phyloP scores from a whole-genome alignment of 1,140 invertebrate genomes.

The Neodiprion fabricii region DNA sequence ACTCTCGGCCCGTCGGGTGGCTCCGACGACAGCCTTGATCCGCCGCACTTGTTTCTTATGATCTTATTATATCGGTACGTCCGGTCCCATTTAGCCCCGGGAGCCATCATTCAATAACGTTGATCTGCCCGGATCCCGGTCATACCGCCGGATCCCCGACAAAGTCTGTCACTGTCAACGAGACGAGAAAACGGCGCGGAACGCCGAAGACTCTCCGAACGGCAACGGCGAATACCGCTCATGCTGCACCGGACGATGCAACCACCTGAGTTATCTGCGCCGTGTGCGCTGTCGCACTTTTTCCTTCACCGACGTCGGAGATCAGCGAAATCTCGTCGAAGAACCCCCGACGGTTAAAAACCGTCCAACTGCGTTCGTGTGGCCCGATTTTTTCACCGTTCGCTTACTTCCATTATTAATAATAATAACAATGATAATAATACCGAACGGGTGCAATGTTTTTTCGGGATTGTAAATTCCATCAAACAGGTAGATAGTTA shows the following conservation, averaged over 20 bases:
- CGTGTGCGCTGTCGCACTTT: no score
- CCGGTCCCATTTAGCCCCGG: conserved; percentile 59
- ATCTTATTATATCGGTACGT: conserved; percentile 51
- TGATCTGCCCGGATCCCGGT: conserved; percentile 45
- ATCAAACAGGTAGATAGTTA: not conserved
- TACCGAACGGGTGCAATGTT: no score
- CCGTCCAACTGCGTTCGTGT: no score
- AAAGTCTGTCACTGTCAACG: conserved; percentile 5
- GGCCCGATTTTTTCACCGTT: conserved; percentile 3
- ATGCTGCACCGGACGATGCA: no score
- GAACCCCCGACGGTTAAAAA: no score
- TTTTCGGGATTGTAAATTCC: no score
- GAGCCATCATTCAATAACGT: conserved; percentile 62
- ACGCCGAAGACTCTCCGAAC: not conserved
- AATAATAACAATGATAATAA: no score
- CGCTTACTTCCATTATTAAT: not conserved
- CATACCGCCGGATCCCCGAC: conserved; percentile 29
- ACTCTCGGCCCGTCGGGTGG: conserved; percentile 23
- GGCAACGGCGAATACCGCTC: not conserved
- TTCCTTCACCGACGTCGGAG: no score
- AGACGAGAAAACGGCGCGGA: not conserved
- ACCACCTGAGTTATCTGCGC: no score
- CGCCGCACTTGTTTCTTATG: conserved; percentile 52
- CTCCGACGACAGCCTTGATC: conserved; percentile 45
- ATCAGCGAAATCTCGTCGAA: no score